phyloP scores from a whole-genome alignment of 1,140 invertebrate genomes.

The Sitophilus oryzae region DNA sequence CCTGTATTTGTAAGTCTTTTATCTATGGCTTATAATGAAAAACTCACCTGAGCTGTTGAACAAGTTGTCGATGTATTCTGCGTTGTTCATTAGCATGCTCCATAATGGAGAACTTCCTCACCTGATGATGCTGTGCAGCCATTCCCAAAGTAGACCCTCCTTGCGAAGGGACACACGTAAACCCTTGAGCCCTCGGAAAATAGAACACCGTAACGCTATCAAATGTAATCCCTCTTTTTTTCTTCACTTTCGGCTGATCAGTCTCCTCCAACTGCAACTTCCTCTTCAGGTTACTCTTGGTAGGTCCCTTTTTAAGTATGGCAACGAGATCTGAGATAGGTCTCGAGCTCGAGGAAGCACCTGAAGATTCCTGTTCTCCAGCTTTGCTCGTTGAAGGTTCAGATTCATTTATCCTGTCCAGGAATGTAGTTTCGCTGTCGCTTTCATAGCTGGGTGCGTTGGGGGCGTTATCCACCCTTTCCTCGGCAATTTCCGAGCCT shows the following conservation, averaged over 20 bases:
- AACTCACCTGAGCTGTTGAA: slow-evolving; percentile 62
- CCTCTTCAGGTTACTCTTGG: slow-evolving; percentile 54
- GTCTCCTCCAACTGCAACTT: slow-evolving; percentile 45
- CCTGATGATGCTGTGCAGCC: slow-evolving; percentile 76
- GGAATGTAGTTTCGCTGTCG: slow-evolving; percentile 50
- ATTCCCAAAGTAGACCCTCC: slow-evolving; percentile 96
- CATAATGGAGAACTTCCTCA: slow-evolving; percentile 57
- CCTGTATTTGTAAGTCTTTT: no score
- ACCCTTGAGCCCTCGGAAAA: slow-evolving; percentile 93
- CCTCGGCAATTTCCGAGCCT: slow-evolving; percentile 45
- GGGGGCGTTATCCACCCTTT: slow-evolving; percentile 43
- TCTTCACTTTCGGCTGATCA: slow-evolving; percentile 53
- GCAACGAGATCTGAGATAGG: slow-evolving; percentile 29
- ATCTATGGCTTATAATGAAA: no score
- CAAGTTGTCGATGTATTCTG: slow-evolving; percentile 72
- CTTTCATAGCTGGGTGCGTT: slow-evolving; percentile 45
- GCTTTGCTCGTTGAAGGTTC: neutral
- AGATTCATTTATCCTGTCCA: slow-evolving; percentile 14
- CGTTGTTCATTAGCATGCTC: slow-evolving; percentile 86
- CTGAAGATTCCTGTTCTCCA: slow-evolving; percentile 23
- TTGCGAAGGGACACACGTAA: slow-evolving; percentile 94
- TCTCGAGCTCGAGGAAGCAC: neutral
- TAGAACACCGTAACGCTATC: slow-evolving; percentile 92
- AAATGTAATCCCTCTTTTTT: slow-evolving; percentile 78
- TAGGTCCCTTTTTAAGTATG: slow-evolving; percentile 29